Evolutionary conservation across 2,113 vertebrate genomes (phyloP).

Genomic region (Arvicanthis niloticus): DNA sequence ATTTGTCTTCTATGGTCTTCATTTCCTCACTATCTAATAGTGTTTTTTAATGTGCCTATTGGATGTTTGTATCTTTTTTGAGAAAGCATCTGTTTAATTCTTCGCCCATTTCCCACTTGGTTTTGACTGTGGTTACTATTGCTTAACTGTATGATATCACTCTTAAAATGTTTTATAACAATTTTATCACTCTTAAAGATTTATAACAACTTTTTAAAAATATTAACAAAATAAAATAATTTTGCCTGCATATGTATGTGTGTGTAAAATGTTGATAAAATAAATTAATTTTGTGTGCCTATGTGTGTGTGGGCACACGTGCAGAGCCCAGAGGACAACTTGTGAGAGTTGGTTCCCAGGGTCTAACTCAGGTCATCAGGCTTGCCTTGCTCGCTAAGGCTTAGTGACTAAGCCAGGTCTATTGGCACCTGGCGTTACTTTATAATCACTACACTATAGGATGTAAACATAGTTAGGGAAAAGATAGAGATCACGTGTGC

Average conservation of each 20-base stretch:
- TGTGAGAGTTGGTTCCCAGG: not conserved
- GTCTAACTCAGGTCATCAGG: not conserved
- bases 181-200: not conserved
- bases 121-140: not conserved
- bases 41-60: not conserved
- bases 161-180: not conserved
- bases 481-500: not conserved
- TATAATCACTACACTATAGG: not conserved
- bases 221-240: not conserved
- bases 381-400: not conserved
- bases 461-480: conserved; percentile 9
- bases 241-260: not conserved
- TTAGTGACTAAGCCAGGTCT: not conserved
- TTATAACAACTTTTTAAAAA: not conserved
- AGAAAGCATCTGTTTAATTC: conserved; percentile 18
- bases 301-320: not conserved
- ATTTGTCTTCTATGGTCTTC: not conserved
- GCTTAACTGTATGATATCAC: not conserved
- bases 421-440: not conserved
- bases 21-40: conserved; percentile 1
- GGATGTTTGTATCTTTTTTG: conserved; percentile 17
- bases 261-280: not conserved
- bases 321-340: not conserved
- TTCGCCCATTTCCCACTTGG: not conserved
- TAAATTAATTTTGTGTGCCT: not conserved